A percentile compares a stretch with the other conserved stretches of the same genome.
Evolutionary conservation across 2,797 vertebrate species (phyloP).

Genomic region (Selene dorsalis): DNA sequence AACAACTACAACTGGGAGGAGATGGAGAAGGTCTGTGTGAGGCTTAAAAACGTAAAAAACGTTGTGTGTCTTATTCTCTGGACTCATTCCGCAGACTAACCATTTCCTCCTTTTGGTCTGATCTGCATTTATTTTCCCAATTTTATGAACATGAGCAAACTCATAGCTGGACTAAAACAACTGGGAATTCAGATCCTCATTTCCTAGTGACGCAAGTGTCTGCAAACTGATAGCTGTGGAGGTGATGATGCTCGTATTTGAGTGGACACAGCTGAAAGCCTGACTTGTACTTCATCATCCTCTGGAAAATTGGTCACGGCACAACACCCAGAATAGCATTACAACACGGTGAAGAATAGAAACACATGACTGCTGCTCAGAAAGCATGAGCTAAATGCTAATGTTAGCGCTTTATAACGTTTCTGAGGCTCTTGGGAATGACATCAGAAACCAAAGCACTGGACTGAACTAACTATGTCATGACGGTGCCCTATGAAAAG

Average conservation of each 20-base stretch:
- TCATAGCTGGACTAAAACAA: background rate
- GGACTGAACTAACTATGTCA: background rate
- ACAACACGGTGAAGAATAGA: background rate
- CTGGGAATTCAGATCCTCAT: background rate
- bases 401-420: background rate
- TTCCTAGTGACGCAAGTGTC: background rate
- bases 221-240: background rate
- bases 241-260: background rate
- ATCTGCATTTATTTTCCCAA: background rate
- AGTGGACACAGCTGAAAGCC: slow-evolving; percentile 3
- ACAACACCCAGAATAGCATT: background rate
- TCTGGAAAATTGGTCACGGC: slow-evolving; percentile 5
- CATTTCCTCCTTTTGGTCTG: slow-evolving; percentile 8
- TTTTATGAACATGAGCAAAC: background rate
- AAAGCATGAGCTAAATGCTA: background rate
- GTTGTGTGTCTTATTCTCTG: background rate
- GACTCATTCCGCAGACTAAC: background rate
- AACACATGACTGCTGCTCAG: background rate
- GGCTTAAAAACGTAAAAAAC: background rate
- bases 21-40: slow-evolving; percentile 90
- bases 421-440: background rate
- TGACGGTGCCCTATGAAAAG: background rate
- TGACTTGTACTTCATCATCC: slow-evolving; percentile 8
- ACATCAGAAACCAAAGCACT: background rate
- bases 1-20: slow-evolving; percentile 98